A percentile compares a stretch with the other conserved stretches of the same genome.
These are phyloP conservation scores for Melanotus villosus DNA, from an alignment of 2,888 invertebrate species.

Conservation along the genomic window DNA sequence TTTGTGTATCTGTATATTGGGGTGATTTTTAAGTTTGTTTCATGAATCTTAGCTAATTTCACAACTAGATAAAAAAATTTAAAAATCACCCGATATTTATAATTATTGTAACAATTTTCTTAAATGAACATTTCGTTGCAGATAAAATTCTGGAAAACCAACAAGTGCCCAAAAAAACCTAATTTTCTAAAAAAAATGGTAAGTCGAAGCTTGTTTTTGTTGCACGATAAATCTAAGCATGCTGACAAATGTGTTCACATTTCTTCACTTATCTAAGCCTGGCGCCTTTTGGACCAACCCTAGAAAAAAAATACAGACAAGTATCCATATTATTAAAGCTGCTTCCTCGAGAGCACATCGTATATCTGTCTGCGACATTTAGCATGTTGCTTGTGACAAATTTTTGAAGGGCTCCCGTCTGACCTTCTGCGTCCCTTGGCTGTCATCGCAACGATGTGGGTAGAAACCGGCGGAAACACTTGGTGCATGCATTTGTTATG, in stretches of 20 bases:
- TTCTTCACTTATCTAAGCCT: background rate
- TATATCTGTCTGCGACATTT: conserved; percentile 53
- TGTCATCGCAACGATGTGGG: conserved; percentile 42
- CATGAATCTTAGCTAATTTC: too few species aligned
- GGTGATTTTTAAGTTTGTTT: too few species aligned
- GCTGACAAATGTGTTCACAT: conserved; percentile 2
- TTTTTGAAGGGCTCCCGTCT: conserved; percentile 45
- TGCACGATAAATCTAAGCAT: background rate
- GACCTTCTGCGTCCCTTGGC: conserved; percentile 49
- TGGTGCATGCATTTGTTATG: conserved; percentile 44
- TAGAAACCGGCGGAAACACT: conserved; percentile 48
- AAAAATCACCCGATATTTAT: too few species aligned
- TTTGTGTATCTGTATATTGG: too few species aligned
- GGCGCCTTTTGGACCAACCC: background rate
- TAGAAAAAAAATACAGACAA: background rate
- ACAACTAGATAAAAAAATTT: too few species aligned
- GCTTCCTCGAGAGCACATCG: conserved; percentile 31
- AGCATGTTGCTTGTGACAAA: conserved; percentile 53
- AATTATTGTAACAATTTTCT: too few species aligned
- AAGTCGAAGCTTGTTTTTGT: background rate
- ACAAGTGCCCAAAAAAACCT: conserved; percentile 4
- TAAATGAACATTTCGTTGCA: too few species aligned
- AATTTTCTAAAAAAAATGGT: background rate
- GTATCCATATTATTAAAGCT: conserved; percentile 8
- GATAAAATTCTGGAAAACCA: too few species aligned